Percentiles rank a stretch among this genome's conserved stretches.
Conservation (phyloP, 2,888 invertebrate genomes). For the Agonum fuliginosum region DNA sequence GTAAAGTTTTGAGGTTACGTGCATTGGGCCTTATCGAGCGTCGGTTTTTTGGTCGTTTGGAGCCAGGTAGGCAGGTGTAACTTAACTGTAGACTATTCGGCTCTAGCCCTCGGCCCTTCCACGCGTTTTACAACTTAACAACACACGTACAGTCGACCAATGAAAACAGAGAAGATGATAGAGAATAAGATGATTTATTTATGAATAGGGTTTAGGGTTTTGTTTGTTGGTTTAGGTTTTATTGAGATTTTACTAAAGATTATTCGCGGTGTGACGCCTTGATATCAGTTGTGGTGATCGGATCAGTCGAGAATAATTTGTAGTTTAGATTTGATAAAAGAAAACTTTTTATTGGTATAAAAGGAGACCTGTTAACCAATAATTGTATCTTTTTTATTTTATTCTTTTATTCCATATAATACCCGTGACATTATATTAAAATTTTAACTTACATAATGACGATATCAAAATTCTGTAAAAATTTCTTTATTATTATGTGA, state of each 20-base stretch:
- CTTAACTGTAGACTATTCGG: not conserved
- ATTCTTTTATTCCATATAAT: too few relatives aligned
- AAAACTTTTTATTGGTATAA: too few relatives aligned
- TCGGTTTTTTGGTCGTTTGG: slow-evolving; percentile 26
- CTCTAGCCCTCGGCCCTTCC: too few relatives aligned
- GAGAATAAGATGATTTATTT: slow-evolving; percentile 27
- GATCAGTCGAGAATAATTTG: too few relatives aligned
- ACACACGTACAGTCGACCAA: slow-evolving; percentile 46
- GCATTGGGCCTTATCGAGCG: slow-evolving; percentile 6
- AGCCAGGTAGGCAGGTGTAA: slow-evolving; percentile 54
- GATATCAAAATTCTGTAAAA: too few relatives aligned
- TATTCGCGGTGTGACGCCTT: not conserved
- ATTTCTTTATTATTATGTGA: too few relatives aligned
- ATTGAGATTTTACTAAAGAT: slow-evolving; percentile 1
- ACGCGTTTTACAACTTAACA: slow-evolving; percentile 55
- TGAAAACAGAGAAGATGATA: not conserved
- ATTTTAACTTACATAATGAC: too few relatives aligned
- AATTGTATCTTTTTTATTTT: too few relatives aligned
- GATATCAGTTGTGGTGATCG: not conserved
- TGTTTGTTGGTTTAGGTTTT: slow-evolving; percentile 24
- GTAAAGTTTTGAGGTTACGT: slow-evolving; percentile 3
- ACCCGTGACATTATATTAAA: too few relatives aligned
- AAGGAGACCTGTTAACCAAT: too few relatives aligned
- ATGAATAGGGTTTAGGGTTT: not conserved
- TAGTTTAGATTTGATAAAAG: too few relatives aligned